Base-by-base conservation (phyloP, 2,113 vertebrate genomes). In the Macrotis lagotis region DNA sequence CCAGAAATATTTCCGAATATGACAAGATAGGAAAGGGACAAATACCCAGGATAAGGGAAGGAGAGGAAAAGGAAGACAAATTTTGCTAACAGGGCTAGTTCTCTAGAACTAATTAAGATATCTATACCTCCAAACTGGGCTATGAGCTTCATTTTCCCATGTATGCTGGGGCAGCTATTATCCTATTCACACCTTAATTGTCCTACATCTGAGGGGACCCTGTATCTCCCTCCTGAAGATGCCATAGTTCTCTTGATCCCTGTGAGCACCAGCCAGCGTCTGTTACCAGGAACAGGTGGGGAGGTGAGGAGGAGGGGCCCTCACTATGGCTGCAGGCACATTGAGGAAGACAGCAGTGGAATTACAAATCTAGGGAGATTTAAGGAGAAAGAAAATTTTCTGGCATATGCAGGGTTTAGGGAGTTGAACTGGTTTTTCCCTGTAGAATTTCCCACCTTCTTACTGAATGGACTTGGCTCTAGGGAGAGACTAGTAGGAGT, bases 331-430 rank as follows among this genome's bases (percentile, higher is more conserved):
- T 95, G 91, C 59, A 1, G 3, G 93, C 94, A 0, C 91, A 93
- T 74, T 44, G 94, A 96, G 94, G 95, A 95, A 97, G 96, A 97
- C 94, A 93, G 97, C 95, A 50, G 91, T n/a, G 52, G 97, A 97
- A 97, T 96, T 97, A 97, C 97, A 97, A 93, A 97, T 96, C 96
- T 83, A n/a, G 96, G 95, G 97, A 98, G 97, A 97, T 97, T 95
- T 97, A 95, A 97, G 93, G 96, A 94, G 94, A 94, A 50, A 1
- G 88, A 92, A 94, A 96, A 90, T 88, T 91, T 95, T 95, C 96
- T 95, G 96, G 96, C 96, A 96, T 94, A 88, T 88, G 95, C 96
- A 96, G 96, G 96, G 96, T 8, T 59, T 94, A 91, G 94, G 93
- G 90, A 96, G 94, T 50, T 3, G 90, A 95, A 66, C 96, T 93